Base-by-base conservation (phyloP, 2,888 invertebrate genomes). In the Sympetrum striolatum region DNA sequence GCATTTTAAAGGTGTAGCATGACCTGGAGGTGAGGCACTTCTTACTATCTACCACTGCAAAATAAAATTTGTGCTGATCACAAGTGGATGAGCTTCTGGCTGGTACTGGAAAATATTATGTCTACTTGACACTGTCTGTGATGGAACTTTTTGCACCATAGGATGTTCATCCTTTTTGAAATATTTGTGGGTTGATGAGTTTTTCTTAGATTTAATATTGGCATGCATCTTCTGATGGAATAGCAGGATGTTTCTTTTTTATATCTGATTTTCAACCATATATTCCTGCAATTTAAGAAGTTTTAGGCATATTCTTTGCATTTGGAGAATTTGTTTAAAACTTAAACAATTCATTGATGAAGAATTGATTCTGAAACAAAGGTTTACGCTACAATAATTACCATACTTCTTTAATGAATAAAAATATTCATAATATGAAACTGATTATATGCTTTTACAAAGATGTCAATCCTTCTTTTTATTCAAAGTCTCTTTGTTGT, bases 91-190 rank as follows among this genome's bases (percentile, higher is more conserved):
- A 14, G 86, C 86, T 86, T 86, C 64, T 86, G 86, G 86, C 64
- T 60, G 86, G 86, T 86, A 60, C 86, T 86, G 86, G 86, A 86
- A 86, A 86, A 86, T 60, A 86, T 86, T 86, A 82, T 82, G 86
- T 86, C 86, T 86, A 58, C 86, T 86, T 86, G 86, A 86, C 86
- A 86, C 60, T 86, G 86, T 86, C 86, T 86, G 86, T 86, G 86
- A 86, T 86, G 86, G 86, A 86, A 86, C 86, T 86, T 86, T 86
- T 86, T 86, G 86, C 86, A 86, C 86, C 86, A 86, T 86, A 86
- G 86, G 86, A 86, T 86, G 86, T 86, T 86, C 86, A 86, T 86
- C 86, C 86, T 64, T 86, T 86, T 86, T 86, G 86, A 86, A 86
- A 86, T 58, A 58, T 64, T 86, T 86, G 60, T 64, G 86, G 60